phyloP scores from a whole-genome alignment of 2,888 invertebrate species.

The Drosophila flavopinicola region DNA sequence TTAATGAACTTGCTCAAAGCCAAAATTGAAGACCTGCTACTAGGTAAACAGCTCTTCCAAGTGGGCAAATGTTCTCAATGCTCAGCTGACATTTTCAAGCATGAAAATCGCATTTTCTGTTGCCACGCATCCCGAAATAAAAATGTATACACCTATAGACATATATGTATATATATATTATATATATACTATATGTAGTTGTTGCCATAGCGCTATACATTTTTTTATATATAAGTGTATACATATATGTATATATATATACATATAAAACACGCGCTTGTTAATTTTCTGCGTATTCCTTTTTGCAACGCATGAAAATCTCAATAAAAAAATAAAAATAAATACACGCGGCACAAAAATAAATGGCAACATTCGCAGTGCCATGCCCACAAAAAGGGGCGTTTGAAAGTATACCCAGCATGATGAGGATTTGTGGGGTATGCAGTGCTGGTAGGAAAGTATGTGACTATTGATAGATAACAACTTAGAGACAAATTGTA shows the following conservation, averaged over 20 bases:
- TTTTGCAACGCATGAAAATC: constrained; percentile 43
- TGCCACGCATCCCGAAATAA: constrained; percentile 50
- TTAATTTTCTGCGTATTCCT: constrained; percentile 47
- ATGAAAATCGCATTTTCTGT: constrained; percentile 15
- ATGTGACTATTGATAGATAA: too few species aligned
- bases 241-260: constrained; percentile 17
- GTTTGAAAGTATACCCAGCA: constrained; percentile 1
- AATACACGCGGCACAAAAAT: constrained; percentile 38
- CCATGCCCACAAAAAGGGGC: constrained; percentile 7
- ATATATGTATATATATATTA: neutral
- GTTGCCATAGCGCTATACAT: constrained; percentile 18
- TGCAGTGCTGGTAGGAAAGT: too few species aligned
- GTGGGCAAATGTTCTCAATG: constrained; percentile 7
- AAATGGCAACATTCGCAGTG: constrained; percentile 13
- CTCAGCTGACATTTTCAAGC: constrained; percentile 20
- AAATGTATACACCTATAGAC: constrained; percentile 7
- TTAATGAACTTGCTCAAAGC: constrained; percentile 53
- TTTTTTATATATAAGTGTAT: constrained; percentile 22
- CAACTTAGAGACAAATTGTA: too few species aligned
- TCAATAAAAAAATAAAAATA: constrained; percentile 51
- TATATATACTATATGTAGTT: constrained; percentile 3
- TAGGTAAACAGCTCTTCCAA: constrained; percentile 1
- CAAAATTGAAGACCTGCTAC: constrained; percentile 10
- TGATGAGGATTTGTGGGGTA: too few species aligned
- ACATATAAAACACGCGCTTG: constrained; percentile 57